These are phyloP conservation scores for Steinernema scapterisci DNA, from an alignment of 2,888 invertebrate species.

Conservation along the genomic window DNA sequence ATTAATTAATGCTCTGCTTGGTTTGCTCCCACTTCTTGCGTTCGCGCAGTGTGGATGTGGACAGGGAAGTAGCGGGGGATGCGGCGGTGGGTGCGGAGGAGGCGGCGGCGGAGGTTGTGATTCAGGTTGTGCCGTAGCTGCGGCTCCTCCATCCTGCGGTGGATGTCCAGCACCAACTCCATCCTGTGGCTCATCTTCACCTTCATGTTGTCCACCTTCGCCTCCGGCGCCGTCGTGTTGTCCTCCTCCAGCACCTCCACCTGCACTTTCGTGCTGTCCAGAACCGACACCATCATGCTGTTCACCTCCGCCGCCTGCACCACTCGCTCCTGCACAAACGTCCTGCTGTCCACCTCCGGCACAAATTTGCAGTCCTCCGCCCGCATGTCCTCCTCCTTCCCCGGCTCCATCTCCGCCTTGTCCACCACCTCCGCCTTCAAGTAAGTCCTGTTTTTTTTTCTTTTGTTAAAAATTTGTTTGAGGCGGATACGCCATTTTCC, in stretches of 20 bases:
- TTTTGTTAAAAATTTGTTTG: not conserved
- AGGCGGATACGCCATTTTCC: not conserved
- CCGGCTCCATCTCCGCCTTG: not conserved
- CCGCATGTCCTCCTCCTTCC: not conserved
- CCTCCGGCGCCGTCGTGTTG: not conserved
- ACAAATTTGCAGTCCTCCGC: not conserved
- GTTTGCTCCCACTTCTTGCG: not conserved
- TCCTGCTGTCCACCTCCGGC: not conserved
- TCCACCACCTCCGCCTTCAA: not conserved
- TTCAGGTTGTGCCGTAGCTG: not conserved
- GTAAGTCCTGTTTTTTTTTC: not conserved
- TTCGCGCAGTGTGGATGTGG: constrained; percentile 24
- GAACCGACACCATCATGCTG: not conserved
- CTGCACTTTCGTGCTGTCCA: not conserved
- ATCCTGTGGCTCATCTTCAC: not conserved
- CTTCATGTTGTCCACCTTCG: not conserved
- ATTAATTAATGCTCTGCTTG: not conserved
- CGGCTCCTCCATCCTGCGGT: not conserved
- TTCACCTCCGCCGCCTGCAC: not conserved
- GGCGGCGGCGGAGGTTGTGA: not conserved
- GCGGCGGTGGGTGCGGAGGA: constrained; percentile 7
- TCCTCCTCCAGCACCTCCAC: not conserved
- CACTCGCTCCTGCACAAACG: not conserved
- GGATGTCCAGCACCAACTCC: not conserved
- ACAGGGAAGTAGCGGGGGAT: not conserved